phyloP scores from a whole-genome alignment of 2,888 invertebrate genomes.

The Drosophila bunnanda region DNA sequence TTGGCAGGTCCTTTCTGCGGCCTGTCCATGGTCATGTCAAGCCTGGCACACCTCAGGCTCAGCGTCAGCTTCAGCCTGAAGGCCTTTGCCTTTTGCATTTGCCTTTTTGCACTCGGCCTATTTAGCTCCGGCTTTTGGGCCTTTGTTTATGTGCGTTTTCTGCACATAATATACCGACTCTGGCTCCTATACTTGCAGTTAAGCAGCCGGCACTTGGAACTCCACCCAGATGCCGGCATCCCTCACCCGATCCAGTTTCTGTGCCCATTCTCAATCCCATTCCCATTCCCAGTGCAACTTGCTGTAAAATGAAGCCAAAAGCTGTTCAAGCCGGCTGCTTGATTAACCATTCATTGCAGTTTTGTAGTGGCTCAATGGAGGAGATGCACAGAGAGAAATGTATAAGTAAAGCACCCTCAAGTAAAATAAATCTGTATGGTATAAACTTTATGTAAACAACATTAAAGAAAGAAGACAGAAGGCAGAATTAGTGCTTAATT shows the following conservation, averaged over 20 bases:
- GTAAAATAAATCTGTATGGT: not conserved
- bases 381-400: conserved; percentile 3
- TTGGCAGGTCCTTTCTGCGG: conserved; percentile 35
- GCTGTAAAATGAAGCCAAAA: conserved; percentile 72
- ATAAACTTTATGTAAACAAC: not conserved
- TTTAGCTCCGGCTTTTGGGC: conserved; percentile 46
- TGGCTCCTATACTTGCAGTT: conserved; percentile 36
- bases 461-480: not conserved
- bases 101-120: conserved; percentile 59
- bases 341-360: conserved; percentile 78
- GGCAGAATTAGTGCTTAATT: not conserved
- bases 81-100: conserved; percentile 25
- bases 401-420: not conserved
- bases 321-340: conserved; percentile 74
- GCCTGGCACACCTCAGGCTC: conserved; percentile 34
- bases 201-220: conserved; percentile 40
- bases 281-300: conserved; percentile 52
- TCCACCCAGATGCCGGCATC: conserved; percentile 5
- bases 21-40: conserved; percentile 37
- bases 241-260: conserved; percentile 23
- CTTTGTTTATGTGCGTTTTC: conserved; percentile 59
- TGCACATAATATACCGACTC: conserved; percentile 51
- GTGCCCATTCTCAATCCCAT: conserved; percentile 7
- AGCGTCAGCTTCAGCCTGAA: not conserved
- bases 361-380: conserved; percentile 72